Evolutionary conservation across 2,113 vertebrate species (phyloP).

Genomic region (Eulemur macaco): DNA sequence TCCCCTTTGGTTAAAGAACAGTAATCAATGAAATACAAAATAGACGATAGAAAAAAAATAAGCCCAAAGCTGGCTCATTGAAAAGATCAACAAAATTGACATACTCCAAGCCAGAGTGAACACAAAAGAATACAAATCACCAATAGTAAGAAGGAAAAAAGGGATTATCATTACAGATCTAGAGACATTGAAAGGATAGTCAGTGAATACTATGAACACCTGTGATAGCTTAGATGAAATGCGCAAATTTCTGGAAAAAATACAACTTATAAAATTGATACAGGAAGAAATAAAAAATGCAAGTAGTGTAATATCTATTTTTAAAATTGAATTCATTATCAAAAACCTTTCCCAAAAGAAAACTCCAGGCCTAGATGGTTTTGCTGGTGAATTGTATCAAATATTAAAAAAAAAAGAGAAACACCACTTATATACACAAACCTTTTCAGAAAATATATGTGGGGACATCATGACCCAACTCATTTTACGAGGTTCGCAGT

Average conservation of each 20-base stretch:
- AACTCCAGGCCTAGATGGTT: neutral
- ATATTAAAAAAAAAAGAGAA: neutral
- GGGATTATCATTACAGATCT: neutral
- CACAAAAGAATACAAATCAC: neutral
- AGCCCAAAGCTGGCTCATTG: neutral
- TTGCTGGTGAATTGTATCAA: neutral
- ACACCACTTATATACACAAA: neutral
- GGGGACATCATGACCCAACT: neutral
- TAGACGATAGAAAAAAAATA: neutral
- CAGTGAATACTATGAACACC: neutral
- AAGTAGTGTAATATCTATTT: neutral
- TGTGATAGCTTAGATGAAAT: neutral
- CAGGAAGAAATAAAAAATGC: neutral
- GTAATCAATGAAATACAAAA: neutral
- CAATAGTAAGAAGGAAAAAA: neutral
- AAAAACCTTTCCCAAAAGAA: neutral
- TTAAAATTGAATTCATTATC: neutral
- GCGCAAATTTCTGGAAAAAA: neutral
- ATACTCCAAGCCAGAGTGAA: neutral
- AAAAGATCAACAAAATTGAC: neutral
- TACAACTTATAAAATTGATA: neutral
- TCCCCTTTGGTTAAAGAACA: neutral
- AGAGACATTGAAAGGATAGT: neutral
- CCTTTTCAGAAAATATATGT: neutral
- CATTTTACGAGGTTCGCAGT: neutral